Evolutionary conservation across 2,113 vertebrate species (phyloP), one percentile per base, ranked within the genome.

Genomic region (Periophthalmus modestus): DNA sequence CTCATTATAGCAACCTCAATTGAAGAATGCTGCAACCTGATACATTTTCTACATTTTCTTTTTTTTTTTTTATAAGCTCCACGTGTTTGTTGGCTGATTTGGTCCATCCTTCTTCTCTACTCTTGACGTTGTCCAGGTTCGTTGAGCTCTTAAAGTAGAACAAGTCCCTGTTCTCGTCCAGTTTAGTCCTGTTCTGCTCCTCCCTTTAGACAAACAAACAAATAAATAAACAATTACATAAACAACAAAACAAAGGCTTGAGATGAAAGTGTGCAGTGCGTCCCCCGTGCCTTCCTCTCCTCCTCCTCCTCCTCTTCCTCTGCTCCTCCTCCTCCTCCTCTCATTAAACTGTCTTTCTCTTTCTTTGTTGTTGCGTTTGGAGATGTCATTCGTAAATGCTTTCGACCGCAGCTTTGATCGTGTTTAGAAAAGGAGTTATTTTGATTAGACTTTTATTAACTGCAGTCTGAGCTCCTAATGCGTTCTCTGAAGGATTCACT

Each of bases 351-450:
- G 12, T 59, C 23, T 59, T 71, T 82, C 73, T 47, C 73, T 80
- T 85, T 88, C 24, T 33, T 61, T 34, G 72, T 89, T 88, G 78
- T 88, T 85, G 75, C 86, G 84, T 91, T 91, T 87, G 77, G 71
- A 83, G 87, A 92, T 91, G 86, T 86, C 73, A 85, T 91, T 90
- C 81, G 89, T 92, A 93, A 93, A 93, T 87, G 90, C 70, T 93
- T 92, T 93, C 86, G 87, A 89, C 88, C 88, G 71, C 82, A 33
- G 80, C 91, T 94, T 94, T 94, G 93, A 94, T 94, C 90, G 90
- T 89, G 87, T 92, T 92, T 90, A 89, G 81, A 93, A 86, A 89
- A 87, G 83, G 90, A 85, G 89, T 93, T 93, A 82, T 88, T 93
- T 92, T 88, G 86, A 90, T 91, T 89, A 91, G 88, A 92, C 84